Evolutionary conservation across 92 coral and sea anemone species (phyloP).

Genomic region (Epizoanthus ramosus): DNA sequence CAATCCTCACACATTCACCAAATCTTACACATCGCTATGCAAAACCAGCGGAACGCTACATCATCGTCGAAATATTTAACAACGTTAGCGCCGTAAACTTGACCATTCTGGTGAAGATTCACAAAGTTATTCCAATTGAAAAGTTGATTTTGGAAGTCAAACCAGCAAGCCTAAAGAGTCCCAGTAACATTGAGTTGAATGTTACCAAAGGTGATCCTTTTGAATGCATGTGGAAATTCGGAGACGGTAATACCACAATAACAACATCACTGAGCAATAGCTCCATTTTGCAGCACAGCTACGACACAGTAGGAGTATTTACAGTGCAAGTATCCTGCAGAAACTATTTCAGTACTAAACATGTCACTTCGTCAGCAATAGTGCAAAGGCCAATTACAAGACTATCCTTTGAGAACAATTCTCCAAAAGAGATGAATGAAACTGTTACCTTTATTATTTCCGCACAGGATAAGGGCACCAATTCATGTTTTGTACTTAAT

Average conservation of each 20-base stretch:
- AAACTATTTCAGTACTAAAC: conserved; percentile 44
- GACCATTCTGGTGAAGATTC: conserved; percentile 3
- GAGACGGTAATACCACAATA: conserved; percentile 52
- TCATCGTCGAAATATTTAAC: conserved; percentile 50
- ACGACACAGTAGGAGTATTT: conserved; percentile 18
- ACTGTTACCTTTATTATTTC: conserved; percentile 48
- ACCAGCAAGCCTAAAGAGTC: conserved; percentile 16
- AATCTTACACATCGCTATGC: conserved; percentile 34
- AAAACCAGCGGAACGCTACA: conserved; percentile 40
- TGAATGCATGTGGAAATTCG: conserved; percentile 56
- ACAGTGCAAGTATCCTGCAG: conserved; percentile 41
- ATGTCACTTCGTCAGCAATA: conserved; percentile 23
- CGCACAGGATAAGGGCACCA: conserved; percentile 55
- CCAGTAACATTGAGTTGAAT: conserved; percentile 28
- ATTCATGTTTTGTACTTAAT: conserved; percentile 51
- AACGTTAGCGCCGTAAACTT: conserved; percentile 49
- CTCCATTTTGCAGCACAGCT: conserved; percentile 25
- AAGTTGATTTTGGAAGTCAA: conserved; percentile 26
- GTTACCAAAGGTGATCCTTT: conserved; percentile 54
- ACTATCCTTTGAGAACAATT: conserved; percentile 44
- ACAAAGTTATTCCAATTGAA: conserved; percentile 29
- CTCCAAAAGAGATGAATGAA: conserved; percentile 57
- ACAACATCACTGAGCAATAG: conserved; percentile 25
- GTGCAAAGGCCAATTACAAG: conserved; percentile 52
- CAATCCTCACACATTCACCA: conserved; percentile 14